These are phyloP conservation scores for Larimichthys polyactis DNA, from an alignment of 2,113 vertebrate species.

Conservation along the genomic window DNA sequence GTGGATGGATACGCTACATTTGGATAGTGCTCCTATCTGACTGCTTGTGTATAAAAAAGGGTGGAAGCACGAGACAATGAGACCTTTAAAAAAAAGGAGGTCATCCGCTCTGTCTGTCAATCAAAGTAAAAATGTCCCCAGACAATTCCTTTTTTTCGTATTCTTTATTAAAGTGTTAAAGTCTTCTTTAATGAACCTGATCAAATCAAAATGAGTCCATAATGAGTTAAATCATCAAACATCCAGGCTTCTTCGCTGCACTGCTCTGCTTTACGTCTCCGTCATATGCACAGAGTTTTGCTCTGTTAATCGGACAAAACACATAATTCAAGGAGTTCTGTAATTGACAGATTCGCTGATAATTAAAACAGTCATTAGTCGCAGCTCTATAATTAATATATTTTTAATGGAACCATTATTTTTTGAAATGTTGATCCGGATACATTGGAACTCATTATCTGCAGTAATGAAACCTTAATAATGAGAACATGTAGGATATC, in stretches of 20 bases:
- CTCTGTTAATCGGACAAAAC: neutral
- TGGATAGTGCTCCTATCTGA: neutral
- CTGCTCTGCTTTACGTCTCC: neutral
- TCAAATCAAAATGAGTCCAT: neutral
- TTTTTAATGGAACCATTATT: slow-evolving; percentile 10
- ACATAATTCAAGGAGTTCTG: neutral
- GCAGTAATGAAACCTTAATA: neutral
- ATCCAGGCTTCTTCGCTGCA: neutral
- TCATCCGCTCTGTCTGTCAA: neutral
- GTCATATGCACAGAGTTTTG: neutral
- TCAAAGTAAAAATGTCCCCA: neutral
- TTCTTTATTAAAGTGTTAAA: neutral
- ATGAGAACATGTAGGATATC: neutral
- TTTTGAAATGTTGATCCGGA: slow-evolving; percentile 2
- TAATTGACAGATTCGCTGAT: neutral
- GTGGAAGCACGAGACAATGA: neutral
- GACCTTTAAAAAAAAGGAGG: neutral
- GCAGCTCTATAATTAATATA: slow-evolving; percentile 8
- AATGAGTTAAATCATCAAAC: neutral
- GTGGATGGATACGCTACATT: neutral
- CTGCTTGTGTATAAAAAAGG: neutral
- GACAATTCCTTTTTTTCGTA: neutral
- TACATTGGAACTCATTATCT: slow-evolving; percentile 4
- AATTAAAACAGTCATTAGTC: slow-evolving; percentile 8
- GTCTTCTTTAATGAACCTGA: slow-evolving; percentile 10